Conservation (phyloP, 2,797 vertebrate species). For the Myripristis murdjan region DNA sequence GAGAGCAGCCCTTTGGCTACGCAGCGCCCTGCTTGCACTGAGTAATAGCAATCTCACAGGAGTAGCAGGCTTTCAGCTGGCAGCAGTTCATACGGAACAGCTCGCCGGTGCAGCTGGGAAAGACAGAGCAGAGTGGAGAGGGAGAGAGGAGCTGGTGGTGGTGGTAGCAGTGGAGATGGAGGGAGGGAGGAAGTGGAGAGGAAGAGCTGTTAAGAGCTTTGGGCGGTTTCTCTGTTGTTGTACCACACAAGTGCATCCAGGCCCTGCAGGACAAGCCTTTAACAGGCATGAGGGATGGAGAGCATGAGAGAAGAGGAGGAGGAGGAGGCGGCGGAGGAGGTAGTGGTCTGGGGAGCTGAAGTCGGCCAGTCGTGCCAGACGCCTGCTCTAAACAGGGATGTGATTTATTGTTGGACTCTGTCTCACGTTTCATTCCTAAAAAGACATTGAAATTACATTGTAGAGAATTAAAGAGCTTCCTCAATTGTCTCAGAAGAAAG, state of each 20-base stretch:
- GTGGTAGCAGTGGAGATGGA: conserved; percentile 74
- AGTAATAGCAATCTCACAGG: conserved; percentile 88
- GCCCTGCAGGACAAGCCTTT: conserved; percentile 88
- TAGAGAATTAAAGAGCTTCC: conserved; percentile 75
- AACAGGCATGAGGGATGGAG: conserved; percentile 86
- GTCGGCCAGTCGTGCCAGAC: conserved; percentile 81
- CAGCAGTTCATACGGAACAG: conserved; percentile 87
- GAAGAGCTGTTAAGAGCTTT: conserved; percentile 86
- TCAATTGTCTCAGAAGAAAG: conserved; percentile 68
- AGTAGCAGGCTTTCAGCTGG: conserved; percentile 88
- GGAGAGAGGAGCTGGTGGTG: conserved; percentile 72
- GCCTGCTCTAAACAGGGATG: conserved; percentile 83
- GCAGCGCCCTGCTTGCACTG: conserved; percentile 83
- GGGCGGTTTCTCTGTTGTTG: conserved; percentile 89
- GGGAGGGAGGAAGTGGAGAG: conserved; percentile 81
- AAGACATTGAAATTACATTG: conserved; percentile 78
- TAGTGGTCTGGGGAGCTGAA: conserved; percentile 78
- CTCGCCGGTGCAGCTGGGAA: conserved; percentile 88
- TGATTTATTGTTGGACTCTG: conserved; percentile 85
- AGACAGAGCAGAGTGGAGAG: conserved; percentile 78
- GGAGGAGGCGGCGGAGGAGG: conserved; percentile 60
- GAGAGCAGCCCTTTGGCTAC: conserved; percentile 88
- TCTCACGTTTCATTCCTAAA: conserved; percentile 74
- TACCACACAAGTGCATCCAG: conserved; percentile 89
- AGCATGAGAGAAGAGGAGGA: conserved; percentile 80